Evolutionary conservation across 2,888 invertebrate genomes (phyloP).

Genomic region (Rhyacophila evoluta): DNA sequence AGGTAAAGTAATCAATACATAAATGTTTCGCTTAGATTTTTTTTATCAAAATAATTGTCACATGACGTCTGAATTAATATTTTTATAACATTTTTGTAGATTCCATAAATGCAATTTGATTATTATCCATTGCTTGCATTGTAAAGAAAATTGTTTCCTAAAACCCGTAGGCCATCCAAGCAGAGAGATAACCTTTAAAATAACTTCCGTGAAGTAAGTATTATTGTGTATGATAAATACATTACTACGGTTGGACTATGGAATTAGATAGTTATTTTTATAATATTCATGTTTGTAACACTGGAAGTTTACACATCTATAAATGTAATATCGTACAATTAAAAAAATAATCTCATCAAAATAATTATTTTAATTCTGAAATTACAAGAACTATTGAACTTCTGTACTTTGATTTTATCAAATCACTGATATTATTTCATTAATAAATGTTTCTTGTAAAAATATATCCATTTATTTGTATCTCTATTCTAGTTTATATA

Average conservation of each 20-base stretch:
- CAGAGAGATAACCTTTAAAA: not conserved
- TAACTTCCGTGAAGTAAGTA: constrained; percentile 20
- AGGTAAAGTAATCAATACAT: too few species aligned
- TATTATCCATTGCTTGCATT: not conserved
- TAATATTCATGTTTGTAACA: not conserved
- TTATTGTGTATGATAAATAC: not conserved
- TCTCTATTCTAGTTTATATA: not conserved
- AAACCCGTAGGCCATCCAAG: not conserved
- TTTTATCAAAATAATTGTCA: not conserved
- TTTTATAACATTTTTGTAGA: not conserved
- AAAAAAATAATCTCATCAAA: too few species aligned
- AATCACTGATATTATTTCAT: not conserved
- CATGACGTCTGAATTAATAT: not conserved
- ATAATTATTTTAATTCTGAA: too few species aligned
- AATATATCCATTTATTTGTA: not conserved
- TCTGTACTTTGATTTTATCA: not conserved
- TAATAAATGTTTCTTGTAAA: not conserved
- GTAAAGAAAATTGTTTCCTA: not conserved
- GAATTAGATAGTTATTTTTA: not conserved
- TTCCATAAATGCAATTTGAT: too few species aligned
- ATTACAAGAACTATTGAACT: too few species aligned
- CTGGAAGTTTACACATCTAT: not conserved
- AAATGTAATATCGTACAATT: too few species aligned
- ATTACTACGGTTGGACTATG: not conserved
- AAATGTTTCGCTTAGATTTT: too few species aligned